phyloP scores from a whole-genome alignment of 2,797 vertebrate genomes.

The Xenops minutus region DNA sequence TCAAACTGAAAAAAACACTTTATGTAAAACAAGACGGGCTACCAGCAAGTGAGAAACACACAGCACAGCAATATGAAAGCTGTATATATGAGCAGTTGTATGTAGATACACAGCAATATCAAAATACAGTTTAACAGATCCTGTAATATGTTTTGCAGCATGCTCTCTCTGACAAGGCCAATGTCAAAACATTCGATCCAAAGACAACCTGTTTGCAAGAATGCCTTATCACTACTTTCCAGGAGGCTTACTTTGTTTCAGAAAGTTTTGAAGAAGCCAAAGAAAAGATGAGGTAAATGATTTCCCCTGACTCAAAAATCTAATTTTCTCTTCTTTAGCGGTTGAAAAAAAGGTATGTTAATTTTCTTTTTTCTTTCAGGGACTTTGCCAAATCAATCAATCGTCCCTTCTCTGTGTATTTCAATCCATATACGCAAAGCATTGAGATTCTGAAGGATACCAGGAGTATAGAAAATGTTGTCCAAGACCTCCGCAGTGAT shows the following conservation, averaged over 20 bases:
- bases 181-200: conserved; percentile 92
- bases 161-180: conserved; percentile 90
- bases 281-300: conserved; percentile 93
- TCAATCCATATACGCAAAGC: conserved; percentile 95
- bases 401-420: conserved; percentile 94
- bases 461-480: conserved; percentile 91
- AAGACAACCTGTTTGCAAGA: conserved; percentile 92
- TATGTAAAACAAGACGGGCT: background rate
- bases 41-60: background rate
- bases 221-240: conserved; percentile 97
- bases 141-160: conserved; percentile 82
- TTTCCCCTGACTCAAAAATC: conserved; percentile 30
- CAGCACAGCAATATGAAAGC: background rate
- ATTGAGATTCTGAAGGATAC: conserved; percentile 94
- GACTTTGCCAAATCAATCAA: conserved; percentile 95
- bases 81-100: background rate
- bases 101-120: background rate
- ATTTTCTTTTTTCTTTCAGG: conserved; percentile 75
- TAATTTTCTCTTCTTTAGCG: background rate
- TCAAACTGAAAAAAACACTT: background rate
- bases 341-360: background rate
- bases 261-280: conserved; percentile 99
- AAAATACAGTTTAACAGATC: conserved; percentile 2
- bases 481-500: conserved; percentile 93
- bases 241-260: conserved; percentile 95